A percentile compares a stretch with the other conserved stretches of the same genome.
phyloP scores from a whole-genome alignment of 2,797 vertebrate species.

The Trichosurus vulpecula region DNA sequence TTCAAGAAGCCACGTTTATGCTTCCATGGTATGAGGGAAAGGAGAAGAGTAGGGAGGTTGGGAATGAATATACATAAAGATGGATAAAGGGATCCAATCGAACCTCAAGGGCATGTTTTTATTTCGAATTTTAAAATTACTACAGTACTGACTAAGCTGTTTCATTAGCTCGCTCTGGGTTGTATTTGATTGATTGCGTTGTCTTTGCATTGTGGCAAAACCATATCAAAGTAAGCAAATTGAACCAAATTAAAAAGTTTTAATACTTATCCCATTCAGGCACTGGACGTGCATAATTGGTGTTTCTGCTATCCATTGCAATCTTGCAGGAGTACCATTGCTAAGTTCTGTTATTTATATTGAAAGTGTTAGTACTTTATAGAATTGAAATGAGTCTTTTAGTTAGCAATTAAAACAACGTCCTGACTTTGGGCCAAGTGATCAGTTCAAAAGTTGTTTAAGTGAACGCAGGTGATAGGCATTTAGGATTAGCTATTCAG shows the following conservation, averaged over 20 bases:
- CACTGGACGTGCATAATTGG: conserved; percentile 8
- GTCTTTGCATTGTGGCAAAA: conserved; percentile 34
- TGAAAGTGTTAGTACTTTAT: conserved; percentile 47
- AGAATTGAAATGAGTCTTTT: conserved; percentile 33
- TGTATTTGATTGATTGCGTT: conserved; percentile 48
- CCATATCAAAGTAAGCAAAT: conserved; percentile 56
- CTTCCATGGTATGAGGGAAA: neutral
- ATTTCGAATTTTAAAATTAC: conserved; percentile 51
- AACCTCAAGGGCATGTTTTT: conserved; percentile 8
- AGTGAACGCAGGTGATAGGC: neutral
- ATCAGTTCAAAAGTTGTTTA: conserved; percentile 45
- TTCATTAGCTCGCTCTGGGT: conserved; percentile 41
- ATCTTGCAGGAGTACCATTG: neutral
- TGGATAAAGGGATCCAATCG: neutral
- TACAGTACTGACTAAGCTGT: conserved; percentile 16
- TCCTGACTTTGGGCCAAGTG: conserved; percentile 31
- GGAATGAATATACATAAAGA: neutral
- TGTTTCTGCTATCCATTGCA: conserved; percentile 45
- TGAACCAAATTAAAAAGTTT: conserved; percentile 48
- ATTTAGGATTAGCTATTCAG: conserved; percentile 30
- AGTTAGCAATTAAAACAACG: conserved; percentile 44
- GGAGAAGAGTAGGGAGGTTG: neutral
- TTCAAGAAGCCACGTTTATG: neutral
- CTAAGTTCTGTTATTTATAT: conserved; percentile 9
- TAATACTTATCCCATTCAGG: conserved; percentile 37